Conservation (phyloP, 2,113 vertebrate genomes). For the Stegastes partitus region DNA sequence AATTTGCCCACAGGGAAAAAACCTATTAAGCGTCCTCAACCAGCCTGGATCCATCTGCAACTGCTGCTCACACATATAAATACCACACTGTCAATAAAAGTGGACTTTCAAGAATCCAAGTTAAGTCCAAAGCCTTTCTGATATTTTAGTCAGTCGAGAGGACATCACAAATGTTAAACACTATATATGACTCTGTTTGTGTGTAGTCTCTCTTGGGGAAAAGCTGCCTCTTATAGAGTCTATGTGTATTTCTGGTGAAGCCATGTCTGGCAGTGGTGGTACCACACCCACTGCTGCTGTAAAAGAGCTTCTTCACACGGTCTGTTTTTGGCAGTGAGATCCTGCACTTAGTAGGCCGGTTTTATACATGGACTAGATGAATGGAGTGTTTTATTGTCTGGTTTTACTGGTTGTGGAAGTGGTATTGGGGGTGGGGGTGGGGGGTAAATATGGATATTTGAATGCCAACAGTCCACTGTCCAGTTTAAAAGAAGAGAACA, state of each 20-base stretch:
- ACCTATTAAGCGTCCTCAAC: constrained; percentile 9
- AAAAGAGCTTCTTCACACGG: constrained; percentile 34
- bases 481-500: neutral
- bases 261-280: constrained; percentile 28
- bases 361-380: constrained; percentile 34
- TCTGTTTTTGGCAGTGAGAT: constrained; percentile 34
- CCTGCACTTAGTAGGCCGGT: constrained; percentile 30
- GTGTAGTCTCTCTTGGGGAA: neutral
- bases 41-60: constrained; percentile 6
- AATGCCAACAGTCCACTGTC: neutral
- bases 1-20: constrained; percentile 32
- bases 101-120: neutral
- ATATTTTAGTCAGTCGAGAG: neutral
- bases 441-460: neutral
- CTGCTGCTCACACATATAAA: constrained; percentile 30
- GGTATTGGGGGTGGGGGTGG: neutral
- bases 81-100: constrained; percentile 8
- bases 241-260: constrained; percentile 21
- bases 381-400: constrained; percentile 39
- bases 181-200: neutral
- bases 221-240: neutral
- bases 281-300: constrained; percentile 58
- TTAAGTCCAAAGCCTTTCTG: neutral
- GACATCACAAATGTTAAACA: neutral
- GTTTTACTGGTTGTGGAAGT: constrained; percentile 20